Evolutionary conservation across 2,888 invertebrate species (phyloP), one percentile per base, ranked within the genome.

Genomic region (Eurytoma californica): DNA sequence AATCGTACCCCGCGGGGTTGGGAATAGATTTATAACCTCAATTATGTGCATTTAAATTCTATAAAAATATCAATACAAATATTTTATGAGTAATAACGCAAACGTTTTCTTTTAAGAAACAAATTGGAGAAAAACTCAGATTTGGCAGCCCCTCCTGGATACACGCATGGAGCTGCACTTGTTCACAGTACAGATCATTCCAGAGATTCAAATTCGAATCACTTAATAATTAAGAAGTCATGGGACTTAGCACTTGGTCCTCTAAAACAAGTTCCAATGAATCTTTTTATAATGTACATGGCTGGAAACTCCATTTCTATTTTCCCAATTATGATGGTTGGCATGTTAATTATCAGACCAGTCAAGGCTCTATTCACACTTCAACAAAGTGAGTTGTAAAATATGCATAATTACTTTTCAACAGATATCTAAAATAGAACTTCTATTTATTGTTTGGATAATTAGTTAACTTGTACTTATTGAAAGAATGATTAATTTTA

Each of bases 271-370:
- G 97, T 97, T 83, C 98, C 98, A 0, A 99, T 99, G 99, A 99
- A 99, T 91, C 92, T 99, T 82, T 98, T 99, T 90, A 97, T 99
- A 80, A 98, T 99, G 98, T 99, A 99, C 91, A 99, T 99, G 99
- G 98, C 99, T 73, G 99, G 99, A 20, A 98, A 97, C 90, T 98
- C 98, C 0, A 98, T 99, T 86, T 99, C 98, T 0, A 99, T 99
- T 86, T 99, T 99, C 87, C 99, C 99, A 0, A 99, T 99, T 67
- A 99, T 99, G 99, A 99, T 99, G 99, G 98, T 99, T 12, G 98
- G 98, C 61, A 99, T 99, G 99, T 93, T 99, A 91, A 95, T 99
- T 85, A 95, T 99, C 86, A 92, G 98, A 81, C 99, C 99, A 2
- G 94, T 99, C 39, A 98, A 99, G 91, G 98, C 99, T 3, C 92